These are phyloP conservation scores for Natator depressus DNA, from an alignment of 2,113 vertebrate genomes.

Conservation along the genomic window DNA sequence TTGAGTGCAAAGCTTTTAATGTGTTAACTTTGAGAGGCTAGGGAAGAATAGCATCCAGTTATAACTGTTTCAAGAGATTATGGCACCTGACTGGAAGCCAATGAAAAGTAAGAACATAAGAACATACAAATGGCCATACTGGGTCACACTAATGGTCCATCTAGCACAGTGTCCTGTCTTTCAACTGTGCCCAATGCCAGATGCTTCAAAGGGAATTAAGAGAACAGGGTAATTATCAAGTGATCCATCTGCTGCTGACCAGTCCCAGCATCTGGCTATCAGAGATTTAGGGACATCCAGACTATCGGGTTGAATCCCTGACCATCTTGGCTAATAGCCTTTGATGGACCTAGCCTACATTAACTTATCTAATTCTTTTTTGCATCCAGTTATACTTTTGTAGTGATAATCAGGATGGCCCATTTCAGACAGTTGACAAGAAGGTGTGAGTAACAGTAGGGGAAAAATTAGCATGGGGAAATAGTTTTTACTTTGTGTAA, in stretches of 20 bases:
- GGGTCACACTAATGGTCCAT: background rate
- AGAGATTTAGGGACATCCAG: background rate
- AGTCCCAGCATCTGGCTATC: background rate
- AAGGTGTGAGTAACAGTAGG: too few relatives aligned
- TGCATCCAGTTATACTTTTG: background rate
- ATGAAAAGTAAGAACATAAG: background rate
- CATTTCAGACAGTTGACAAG: too few relatives aligned
- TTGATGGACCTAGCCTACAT: background rate
- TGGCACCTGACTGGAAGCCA: fast-evolving
- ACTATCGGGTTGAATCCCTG: background rate
- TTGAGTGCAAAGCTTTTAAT: background rate
- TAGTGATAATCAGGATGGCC: too few relatives aligned
- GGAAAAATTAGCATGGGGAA: too few relatives aligned
- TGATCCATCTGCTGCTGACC: too few relatives aligned
- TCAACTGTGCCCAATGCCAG: background rate
- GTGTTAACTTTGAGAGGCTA: background rate
- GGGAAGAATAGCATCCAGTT: background rate
- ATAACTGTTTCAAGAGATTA: background rate
- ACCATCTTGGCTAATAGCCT: background rate
- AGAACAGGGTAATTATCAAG: background rate
- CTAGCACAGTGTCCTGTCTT: background rate
- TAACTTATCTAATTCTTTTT: background rate
- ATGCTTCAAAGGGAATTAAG: background rate
- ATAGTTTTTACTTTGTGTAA: too few relatives aligned
- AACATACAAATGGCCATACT: background rate